Evolutionary conservation across 2,113 vertebrate genomes (phyloP), one percentile per base, ranked within the genome.

Genomic region (Scomber colias): DNA sequence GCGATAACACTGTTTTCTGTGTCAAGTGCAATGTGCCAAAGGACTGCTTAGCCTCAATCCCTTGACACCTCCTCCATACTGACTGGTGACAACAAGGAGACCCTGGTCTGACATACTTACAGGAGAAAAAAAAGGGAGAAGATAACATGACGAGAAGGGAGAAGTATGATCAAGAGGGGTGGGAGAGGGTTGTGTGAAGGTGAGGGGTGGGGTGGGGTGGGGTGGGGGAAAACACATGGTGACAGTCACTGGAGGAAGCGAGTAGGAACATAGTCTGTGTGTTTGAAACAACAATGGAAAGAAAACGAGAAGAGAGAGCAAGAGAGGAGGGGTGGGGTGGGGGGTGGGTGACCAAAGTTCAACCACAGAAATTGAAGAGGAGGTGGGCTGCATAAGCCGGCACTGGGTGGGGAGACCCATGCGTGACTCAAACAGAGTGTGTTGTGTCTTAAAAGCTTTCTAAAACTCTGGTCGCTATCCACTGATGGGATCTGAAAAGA

Each of bases 211-310:
- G 35, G 51, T 19, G 46, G 24, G 11, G 49, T 50, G 49, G 5
- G 35, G 51, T 19, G 46, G 15, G 30, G 21, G 57, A 71, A 81
- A 87, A 83, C 21, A 77, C 48, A 78, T 9, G 24, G 16, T 16
- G 59, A 50, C 65, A 56, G 78, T 45, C 68, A 71, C 49, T 27
- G 49, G 65, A n/a, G 62, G 71, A 68, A 87, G 71, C 5, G 1
- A 71, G 55, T 57, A 44, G 44, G 31, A 87, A 84, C 35, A 49
- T 10, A 54, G 77, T 15, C 46, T 3, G 0, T 54, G 59, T 68
- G 69, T 21, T 72, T 75, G 72, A 72, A 70, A 84, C 48, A 85
- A 87, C 83, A 88, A 86, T 69, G 71, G 77, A 84, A 86, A 76
- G 2, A 89, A 87, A 90, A 70, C 61, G 48, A 56, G 66, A 40